Evolutionary conservation across 1,140 invertebrate genomes (phyloP).

Genomic region (Hyles vespertilio): DNA sequence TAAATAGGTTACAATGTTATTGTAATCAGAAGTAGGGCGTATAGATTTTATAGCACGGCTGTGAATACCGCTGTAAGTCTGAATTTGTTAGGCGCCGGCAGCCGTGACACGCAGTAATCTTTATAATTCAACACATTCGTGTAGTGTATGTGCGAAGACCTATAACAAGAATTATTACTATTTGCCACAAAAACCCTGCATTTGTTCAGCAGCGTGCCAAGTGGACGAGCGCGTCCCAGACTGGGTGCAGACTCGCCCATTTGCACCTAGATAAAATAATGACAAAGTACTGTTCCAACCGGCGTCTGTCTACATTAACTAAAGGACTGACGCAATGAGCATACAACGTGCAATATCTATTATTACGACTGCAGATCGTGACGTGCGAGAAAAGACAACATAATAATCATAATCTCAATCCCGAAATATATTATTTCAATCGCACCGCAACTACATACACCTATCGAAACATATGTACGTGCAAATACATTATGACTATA

Average conservation of each 20-base stretch:
- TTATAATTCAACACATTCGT: neutral
- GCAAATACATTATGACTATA: neutral
- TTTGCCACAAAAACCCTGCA: neutral
- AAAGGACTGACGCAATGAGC: slow-evolving; percentile 22
- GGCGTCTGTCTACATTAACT: slow-evolving; percentile 20
- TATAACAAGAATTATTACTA: too few relatives aligned
- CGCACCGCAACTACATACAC: neutral
- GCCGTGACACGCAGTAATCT: neutral
- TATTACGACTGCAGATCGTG: too few relatives aligned
- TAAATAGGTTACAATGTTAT: slow-evolving; percentile 18
- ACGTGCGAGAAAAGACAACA: too few relatives aligned
- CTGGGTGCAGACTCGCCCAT: slow-evolving; percentile 22
- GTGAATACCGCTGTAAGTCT: neutral
- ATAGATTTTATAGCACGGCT: slow-evolving; percentile 7
- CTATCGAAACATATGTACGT: neutral
- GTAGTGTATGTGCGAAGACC: neutral
- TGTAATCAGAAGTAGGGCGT: slow-evolving; percentile 13
- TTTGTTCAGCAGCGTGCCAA: slow-evolving; percentile 12
- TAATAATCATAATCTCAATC: too few relatives aligned
- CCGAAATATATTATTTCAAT: too few relatives aligned
- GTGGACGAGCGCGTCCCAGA: slow-evolving; percentile 12
- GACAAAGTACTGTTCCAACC: slow-evolving; percentile 4
- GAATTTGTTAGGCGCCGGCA: neutral
- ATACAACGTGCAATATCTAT: too few relatives aligned
- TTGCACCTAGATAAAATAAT: slow-evolving; percentile 10